These are phyloP conservation scores for Coranthus polyacanthus DNA, from an alignment of 2,797 vertebrate species.

Conservation along the genomic window DNA sequence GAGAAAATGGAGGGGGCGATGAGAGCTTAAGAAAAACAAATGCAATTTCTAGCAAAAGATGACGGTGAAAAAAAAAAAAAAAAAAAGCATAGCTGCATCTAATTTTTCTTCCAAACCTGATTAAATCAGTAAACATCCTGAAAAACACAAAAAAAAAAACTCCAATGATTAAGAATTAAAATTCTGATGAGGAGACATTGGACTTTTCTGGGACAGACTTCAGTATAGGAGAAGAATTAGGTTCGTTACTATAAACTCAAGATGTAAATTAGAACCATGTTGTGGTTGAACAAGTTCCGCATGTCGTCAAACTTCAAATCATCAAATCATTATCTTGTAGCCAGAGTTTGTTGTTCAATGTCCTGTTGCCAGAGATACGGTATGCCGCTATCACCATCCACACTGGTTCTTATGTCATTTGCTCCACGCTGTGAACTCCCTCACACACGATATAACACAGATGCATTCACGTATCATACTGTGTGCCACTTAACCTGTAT, in stretches of 20 bases:
- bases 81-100: too few species aligned
- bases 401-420: neutral
- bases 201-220: too few species aligned
- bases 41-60: neutral
- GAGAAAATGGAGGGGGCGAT: neutral
- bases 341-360: neutral
- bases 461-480: neutral
- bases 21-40: too few species aligned
- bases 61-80: too few species aligned
- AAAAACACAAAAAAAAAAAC: too few species aligned
- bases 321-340: neutral
- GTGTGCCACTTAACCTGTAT: neutral
- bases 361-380: conserved; percentile 12
- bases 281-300: neutral
- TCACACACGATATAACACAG: neutral
- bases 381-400: neutral
- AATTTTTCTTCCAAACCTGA: too few species aligned
- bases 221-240: neutral
- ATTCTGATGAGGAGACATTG: too few species aligned
- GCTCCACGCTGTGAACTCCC: neutral
- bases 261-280: neutral
- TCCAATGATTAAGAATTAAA: too few species aligned
- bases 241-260: neutral
- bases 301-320: neutral
- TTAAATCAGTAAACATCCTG: too few species aligned